Conservation (phyloP, 2,888 invertebrate species). For the Plagodis pulveraria region DNA sequence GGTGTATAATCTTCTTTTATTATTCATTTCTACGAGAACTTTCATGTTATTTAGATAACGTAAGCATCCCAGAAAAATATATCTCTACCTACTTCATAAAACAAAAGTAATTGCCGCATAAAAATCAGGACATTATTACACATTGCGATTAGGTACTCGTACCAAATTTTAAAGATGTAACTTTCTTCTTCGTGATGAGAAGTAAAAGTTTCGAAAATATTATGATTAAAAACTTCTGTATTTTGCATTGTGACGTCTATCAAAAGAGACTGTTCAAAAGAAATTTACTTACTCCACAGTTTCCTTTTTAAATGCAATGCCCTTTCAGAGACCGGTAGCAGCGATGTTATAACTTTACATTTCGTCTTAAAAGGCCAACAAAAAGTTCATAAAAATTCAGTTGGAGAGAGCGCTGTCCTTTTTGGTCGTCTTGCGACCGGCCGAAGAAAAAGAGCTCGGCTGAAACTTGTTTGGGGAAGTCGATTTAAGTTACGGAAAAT, state of each 20-base stretch:
- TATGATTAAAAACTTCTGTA: conserved; percentile 15
- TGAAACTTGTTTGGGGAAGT: conserved; percentile 75
- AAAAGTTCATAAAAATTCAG: conserved; percentile 78
- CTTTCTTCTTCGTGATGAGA: too few relatives aligned
- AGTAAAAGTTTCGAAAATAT: not conserved
- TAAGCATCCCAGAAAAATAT: too few relatives aligned
- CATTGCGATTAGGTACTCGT: too few relatives aligned
- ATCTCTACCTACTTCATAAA: too few relatives aligned
- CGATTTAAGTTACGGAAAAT: conserved; percentile 76
- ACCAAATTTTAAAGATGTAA: too few relatives aligned
- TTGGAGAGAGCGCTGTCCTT: conserved; percentile 63
- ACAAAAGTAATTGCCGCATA: too few relatives aligned
- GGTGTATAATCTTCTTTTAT: too few relatives aligned
- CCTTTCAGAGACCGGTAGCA: conserved; percentile 56
- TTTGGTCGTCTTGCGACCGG: conserved; percentile 57
- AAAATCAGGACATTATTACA: too few relatives aligned
- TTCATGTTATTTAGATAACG: too few relatives aligned
- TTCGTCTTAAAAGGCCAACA: conserved; percentile 65
- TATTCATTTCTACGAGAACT: too few relatives aligned
- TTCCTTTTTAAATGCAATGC: conserved; percentile 58
- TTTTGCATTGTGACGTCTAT: conserved; percentile 36
- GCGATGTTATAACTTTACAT: conserved; percentile 62
- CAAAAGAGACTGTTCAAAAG: conserved; percentile 43
- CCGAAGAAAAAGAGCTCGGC: conserved; percentile 60
- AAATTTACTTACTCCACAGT: conserved; percentile 59